Base-by-base conservation (phyloP, 2,888 invertebrate genomes). In the Drosophila prolongata region DNA sequence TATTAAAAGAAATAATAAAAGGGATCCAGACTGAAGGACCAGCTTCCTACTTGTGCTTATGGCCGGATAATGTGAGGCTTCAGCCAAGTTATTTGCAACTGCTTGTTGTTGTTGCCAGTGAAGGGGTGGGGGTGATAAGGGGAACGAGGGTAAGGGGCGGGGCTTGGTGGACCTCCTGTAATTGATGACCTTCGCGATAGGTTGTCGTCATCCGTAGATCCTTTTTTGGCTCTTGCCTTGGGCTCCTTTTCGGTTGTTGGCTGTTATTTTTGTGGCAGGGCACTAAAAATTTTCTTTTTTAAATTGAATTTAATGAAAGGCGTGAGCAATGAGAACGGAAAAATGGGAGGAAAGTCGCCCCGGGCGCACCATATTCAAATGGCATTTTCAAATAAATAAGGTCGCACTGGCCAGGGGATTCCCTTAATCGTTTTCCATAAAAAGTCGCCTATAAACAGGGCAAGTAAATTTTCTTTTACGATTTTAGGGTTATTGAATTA, bases 301-400 rank as follows among this genome's bases (percentile, higher is more conserved):
- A 85, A 85, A 85, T 87, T 87, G 87, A 85, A 85, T 85, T 87
- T 82, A 85, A 85, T 85, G 85, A 80, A 79, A 80, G 84, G 87
- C 84, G 87, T 87, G 76, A 74, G 52, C 83, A 66, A n/a, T 40
- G 38, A 24, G 30, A 14, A 44, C n/a, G 14, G 30, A 52, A 38
- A 30, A 38, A n/a, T n/a, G 38, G 65, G 9, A 27, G 57, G 52
- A 40, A 58, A 52, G 9, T 42, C 53, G 30, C 47, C 54, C 50
- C 59, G 59, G 58, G 64, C 54, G 78, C 75, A 73, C 75, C 85
- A 80, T 84, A 84, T 80, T 87, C 85, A 84, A 83, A 87, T 87
- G 85, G 66, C 79, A 83, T 52, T 72, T 72, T 46, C 56, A 38
- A 61, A 71, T 56, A 61, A 71, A 71, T 70, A 64, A 38, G 65